Base-by-base conservation (phyloP, 2,113 vertebrate genomes). In the Barbus barbus region DNA sequence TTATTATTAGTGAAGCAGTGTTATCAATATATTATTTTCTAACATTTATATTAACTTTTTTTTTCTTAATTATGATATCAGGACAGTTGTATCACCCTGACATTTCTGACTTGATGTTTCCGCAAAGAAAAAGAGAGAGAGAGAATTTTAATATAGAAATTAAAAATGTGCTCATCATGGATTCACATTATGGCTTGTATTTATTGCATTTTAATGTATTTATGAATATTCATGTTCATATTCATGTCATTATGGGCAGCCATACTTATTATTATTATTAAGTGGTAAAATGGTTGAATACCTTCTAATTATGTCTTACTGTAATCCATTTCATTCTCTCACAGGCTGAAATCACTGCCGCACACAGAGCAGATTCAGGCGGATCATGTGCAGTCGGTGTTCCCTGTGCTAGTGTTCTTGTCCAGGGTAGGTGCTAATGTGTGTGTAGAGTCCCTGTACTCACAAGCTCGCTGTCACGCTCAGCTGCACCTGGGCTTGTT, bases 401-500 rank as follows among this genome's bases (percentile, higher is more conserved):
- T 92, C 91, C 91, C 91, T 89, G 77, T 58, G 87, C 94, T 92
- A 93, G 94, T 94, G 95, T 95, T 95, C 96, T 96, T 95, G 95
- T 96, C 94, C 92, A 91, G 89, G 91, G 91, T 93, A 96, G 95
- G 97, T 97, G 97, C 95, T 98, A 97, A 98, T 97, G 96, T 96
- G 93, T 96, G 94, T 95, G 94, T 94, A 95, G 95, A 93, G 95
- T 94, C 94, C 95, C 94, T 95, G 94, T 95, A 91, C 95, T 97
- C 95, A 96, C 95, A 95, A 95, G 95, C 94, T 94, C 96, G 95
- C 97, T 97, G 96, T 96, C 95, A 96, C 94, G 94, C 95, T 94
- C 85, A 88, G 94, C 95, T 97, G 96, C 96, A 98, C 96, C 95
- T 97, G 96, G 95, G 95, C 95, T 94, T 97, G 96, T 96, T 96